These are phyloP conservation scores for Pocillopora grandis DNA, from an alignment of 92 coral and sea anemone species.

Conservation along the genomic window DNA sequence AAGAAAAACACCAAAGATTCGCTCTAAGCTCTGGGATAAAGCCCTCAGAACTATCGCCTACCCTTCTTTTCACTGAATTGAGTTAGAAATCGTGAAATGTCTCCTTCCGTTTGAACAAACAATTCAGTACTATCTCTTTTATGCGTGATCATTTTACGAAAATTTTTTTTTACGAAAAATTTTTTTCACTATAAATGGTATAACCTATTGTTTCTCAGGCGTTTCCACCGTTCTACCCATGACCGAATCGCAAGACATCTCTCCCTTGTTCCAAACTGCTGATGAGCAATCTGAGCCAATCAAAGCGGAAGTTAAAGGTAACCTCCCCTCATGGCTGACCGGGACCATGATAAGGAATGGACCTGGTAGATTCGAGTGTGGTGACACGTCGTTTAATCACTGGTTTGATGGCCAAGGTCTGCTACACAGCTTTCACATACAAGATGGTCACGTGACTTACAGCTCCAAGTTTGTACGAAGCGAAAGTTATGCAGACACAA, in stretches of 20 bases:
- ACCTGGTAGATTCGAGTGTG: slow-evolving; percentile 86
- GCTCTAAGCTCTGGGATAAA: too few species aligned
- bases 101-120: too few species aligned
- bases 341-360: slow-evolving; percentile 82
- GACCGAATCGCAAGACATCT: neutral
- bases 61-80: too few species aligned
- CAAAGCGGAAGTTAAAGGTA: slow-evolving; percentile 61
- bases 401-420: slow-evolving; percentile 85
- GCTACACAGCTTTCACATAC: slow-evolving; percentile 80
- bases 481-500: slow-evolving; percentile 57
- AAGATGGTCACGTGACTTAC: slow-evolving; percentile 67
- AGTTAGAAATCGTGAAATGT: too few species aligned
- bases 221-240: neutral
- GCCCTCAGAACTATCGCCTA: too few species aligned
- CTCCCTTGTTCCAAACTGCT: slow-evolving; percentile 46
- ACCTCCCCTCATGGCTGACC: slow-evolving; percentile 76
- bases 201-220: neutral
- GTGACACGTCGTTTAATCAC: slow-evolving; percentile 70
- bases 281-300: slow-evolving; percentile 63
- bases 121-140: too few species aligned
- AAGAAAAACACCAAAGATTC: too few species aligned
- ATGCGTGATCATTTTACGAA: too few species aligned
- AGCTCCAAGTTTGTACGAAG: slow-evolving; percentile 83
- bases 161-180: too few species aligned
- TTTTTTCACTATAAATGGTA: too few species aligned